Conservation (phyloP, 2,797 vertebrate genomes). For the Buphagus erythrorhynchus region DNA sequence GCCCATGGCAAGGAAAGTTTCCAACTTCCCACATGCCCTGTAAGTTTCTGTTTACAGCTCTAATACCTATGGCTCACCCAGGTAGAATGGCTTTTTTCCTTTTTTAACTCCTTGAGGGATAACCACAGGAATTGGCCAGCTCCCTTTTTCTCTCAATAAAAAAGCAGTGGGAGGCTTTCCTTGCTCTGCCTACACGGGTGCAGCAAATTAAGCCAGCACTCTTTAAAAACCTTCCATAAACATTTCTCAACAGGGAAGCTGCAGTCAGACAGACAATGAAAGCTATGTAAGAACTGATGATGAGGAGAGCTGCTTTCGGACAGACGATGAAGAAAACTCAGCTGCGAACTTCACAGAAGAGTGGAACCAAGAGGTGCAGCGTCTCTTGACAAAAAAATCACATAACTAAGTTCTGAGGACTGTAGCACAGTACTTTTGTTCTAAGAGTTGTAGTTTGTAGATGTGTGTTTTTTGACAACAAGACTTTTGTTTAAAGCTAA, state of each 20-base stretch:
- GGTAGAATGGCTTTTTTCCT: neutral
- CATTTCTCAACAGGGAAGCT: slow-evolving; percentile 77
- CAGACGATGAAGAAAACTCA: slow-evolving; percentile 69
- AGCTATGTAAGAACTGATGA: slow-evolving; percentile 74
- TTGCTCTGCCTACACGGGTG: neutral
- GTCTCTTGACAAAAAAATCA: slow-evolving; percentile 70
- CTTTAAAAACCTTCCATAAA: neutral
- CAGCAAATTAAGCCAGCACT: neutral
- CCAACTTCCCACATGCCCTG: neutral
- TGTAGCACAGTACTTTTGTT: slow-evolving; percentile 81
- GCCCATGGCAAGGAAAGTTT: neutral
- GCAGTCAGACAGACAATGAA: slow-evolving; percentile 79
- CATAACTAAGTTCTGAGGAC: slow-evolving; percentile 71
- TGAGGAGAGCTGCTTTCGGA: slow-evolving; percentile 70
- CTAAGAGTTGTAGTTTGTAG: slow-evolving; percentile 81
- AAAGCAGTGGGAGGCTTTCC: neutral
- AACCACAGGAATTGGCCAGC: neutral
- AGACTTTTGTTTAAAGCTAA: slow-evolving; percentile 78
- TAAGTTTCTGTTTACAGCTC: neutral
- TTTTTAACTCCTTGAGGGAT: neutral
- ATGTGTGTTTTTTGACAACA: slow-evolving; percentile 77
- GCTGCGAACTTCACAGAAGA: slow-evolving; percentile 67
- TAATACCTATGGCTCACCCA: neutral
- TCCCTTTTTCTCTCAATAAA: neutral
- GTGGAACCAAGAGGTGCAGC: slow-evolving; percentile 72